Evolutionary conservation across 2,113 vertebrate species (phyloP).

Genomic region (Sorex araneus): DNA sequence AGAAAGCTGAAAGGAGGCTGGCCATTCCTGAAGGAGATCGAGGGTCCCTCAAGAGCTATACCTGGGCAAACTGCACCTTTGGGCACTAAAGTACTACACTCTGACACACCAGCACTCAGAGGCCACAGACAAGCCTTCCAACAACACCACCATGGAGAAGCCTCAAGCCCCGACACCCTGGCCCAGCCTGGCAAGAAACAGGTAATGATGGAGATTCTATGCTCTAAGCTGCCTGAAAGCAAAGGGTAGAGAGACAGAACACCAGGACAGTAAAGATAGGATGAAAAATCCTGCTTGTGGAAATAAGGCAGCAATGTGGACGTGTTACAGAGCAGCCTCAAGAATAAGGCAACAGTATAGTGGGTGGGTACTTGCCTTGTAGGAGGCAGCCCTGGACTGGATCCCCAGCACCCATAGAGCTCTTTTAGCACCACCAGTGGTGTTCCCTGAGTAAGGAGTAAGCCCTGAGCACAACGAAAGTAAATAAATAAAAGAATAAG

Average conservation of each 20-base stretch:
- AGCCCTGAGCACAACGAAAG: too few species aligned
- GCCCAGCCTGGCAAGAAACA: neutral
- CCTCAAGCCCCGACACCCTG: neutral
- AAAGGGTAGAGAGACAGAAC: neutral
- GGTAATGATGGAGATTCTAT: neutral
- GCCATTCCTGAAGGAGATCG: neutral
- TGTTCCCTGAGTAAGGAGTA: too few species aligned
- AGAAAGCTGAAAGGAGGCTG: neutral
- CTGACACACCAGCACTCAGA: neutral
- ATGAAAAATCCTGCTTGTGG: neutral
- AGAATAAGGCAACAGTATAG: neutral
- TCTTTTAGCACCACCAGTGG: too few species aligned
- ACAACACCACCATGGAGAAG: neutral
- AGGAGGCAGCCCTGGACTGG: too few species aligned
- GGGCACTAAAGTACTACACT: neutral
- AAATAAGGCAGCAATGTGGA: neutral
- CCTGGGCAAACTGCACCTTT: neutral
- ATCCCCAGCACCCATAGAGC: too few species aligned
- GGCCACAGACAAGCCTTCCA: slow-evolving; percentile 7
- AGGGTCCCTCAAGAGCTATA: neutral
- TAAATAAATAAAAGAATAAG: too few species aligned
- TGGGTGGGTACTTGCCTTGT: too few species aligned
- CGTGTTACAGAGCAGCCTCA: neutral
- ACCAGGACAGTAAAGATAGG: neutral
- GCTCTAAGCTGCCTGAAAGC: neutral